Percentiles rank a stretch among this genome's conserved stretches.
Conservation (phyloP, 2,888 invertebrate species). For the Malthinus flaveolus region DNA sequence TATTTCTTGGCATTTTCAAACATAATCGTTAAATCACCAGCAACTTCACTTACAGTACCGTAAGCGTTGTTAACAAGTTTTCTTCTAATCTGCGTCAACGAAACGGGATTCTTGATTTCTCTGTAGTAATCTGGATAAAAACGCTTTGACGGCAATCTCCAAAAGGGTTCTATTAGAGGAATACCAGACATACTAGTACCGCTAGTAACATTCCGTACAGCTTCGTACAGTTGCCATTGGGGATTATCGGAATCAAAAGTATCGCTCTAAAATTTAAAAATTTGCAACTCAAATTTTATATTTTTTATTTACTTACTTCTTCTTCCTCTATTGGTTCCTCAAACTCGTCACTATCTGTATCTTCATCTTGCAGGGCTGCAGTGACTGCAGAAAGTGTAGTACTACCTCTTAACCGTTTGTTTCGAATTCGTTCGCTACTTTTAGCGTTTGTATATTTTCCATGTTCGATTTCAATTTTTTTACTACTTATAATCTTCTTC, state of each 20-base stretch:
- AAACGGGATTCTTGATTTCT: slow-evolving; percentile 94
- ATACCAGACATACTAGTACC: slow-evolving; percentile 69
- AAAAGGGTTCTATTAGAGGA: slow-evolving; percentile 88
- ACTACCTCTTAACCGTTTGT: slow-evolving; percentile 58
- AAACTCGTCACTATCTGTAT: slow-evolving; percentile 65
- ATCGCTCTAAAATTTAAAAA: slow-evolving; percentile 43
- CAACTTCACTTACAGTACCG: slow-evolving; percentile 84
- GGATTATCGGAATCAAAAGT: slow-evolving; percentile 68
- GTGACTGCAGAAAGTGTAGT: slow-evolving; percentile 64
- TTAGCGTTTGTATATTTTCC: slow-evolving; percentile 66
- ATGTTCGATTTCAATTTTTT: slow-evolving; percentile 74
- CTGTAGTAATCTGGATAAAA: slow-evolving; percentile 97
- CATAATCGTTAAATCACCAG: slow-evolving; percentile 93
- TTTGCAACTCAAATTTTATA: slow-evolving; percentile 32
- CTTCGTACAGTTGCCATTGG: slow-evolving; percentile 89
- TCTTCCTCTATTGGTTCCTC: slow-evolving; percentile 55
- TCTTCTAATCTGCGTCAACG: slow-evolving; percentile 86
- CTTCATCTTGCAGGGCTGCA: slow-evolving; percentile 66
- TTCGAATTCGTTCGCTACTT: slow-evolving; percentile 71
- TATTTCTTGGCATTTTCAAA: slow-evolving; percentile 96
- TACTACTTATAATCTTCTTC: slow-evolving; percentile 75
- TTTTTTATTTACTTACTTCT: slow-evolving; percentile 35
- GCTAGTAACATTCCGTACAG: slow-evolving; percentile 69
- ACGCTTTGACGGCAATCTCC: slow-evolving; percentile 87
- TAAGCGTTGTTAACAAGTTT: slow-evolving; percentile 83